These are phyloP conservation scores for Cristatella mucedo DNA, from an alignment of 2,888 invertebrate genomes.

Conservation along the genomic window DNA sequence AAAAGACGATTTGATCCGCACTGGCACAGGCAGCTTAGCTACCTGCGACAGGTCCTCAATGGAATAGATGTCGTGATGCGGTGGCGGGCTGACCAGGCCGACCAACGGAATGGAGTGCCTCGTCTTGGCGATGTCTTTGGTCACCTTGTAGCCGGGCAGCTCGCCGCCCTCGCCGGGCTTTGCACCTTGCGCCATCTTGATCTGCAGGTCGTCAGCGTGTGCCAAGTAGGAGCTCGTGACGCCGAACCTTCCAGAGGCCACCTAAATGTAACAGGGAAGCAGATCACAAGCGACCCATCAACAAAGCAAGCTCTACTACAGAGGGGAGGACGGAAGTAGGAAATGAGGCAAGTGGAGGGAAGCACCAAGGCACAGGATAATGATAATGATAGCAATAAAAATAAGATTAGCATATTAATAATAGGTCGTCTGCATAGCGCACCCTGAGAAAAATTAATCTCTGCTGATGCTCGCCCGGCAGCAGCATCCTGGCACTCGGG, in stretches of 20 bases:
- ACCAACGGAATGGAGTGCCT: constrained; percentile 91
- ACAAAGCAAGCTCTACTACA: neutral
- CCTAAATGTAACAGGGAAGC: constrained; percentile 43
- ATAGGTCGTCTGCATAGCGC: no score
- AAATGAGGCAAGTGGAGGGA: neutral
- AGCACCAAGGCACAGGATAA: no score
- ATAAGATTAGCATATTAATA: no score
- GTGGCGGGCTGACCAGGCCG: constrained; percentile 92
- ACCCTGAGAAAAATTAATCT: no score
- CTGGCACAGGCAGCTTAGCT: constrained; percentile 8
- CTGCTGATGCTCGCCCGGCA: no score
- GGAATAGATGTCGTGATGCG: constrained; percentile 98
- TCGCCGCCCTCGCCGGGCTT: constrained; percentile 99
- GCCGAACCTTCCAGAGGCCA: constrained; percentile 93
- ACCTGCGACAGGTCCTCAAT: constrained; percentile 92
- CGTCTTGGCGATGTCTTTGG: constrained; percentile 80
- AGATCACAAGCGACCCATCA: no score
- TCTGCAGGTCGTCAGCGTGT: constrained; percentile 93
- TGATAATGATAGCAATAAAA: no score
- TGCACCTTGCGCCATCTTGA: constrained; percentile 99
- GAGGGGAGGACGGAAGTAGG: neutral
- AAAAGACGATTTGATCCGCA: no score
- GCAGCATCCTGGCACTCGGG: no score
- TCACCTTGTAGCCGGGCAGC: constrained; percentile 73
- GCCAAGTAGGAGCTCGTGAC: constrained; percentile 93